Base-by-base conservation (phyloP, 2,888 invertebrate genomes). In the Atrina japonica region DNA sequence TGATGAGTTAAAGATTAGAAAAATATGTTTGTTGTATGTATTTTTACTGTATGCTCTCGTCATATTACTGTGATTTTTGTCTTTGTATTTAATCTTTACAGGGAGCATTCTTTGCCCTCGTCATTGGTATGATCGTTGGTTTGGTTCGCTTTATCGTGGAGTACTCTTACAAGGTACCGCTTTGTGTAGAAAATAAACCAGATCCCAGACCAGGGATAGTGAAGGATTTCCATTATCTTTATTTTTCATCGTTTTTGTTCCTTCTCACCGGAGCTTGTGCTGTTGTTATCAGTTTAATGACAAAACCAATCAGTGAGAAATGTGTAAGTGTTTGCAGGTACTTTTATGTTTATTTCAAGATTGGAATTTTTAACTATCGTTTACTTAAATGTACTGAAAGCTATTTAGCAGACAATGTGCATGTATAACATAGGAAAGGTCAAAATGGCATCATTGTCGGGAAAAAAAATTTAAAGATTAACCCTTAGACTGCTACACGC, bases 101-200 rank as follows among this genome's bases (percentile, higher is more conserved):
- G 92, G 92, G 92, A 3, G 93, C 93, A 0, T 93, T 93, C 82
- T 91, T 90, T 90, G 91, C 91, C 0, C 83, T 93, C n/a, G 89
- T 92, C 83, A 76, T 90, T 23, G 93, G 93, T 0, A 86, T 93
- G 69, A 77, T 86, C 16, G 81, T 91, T 6, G 92, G 92, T 14
- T 55, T 87, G 30, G 81, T 90, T 25, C 86, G 92, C 9, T 92
- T 93, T 79, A 85, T 89, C 2, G 80, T 92, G 71, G 92, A 92
- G 82, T 92, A 92, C 78, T 83, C 89, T 2, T 92, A 90, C 83
- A 77, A 83, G 0, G 83, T 83, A 16, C 92, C 92, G 2, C 73
- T 87, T 0, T 93, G 93, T 78, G 78, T 91, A 59, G 84, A 84
- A 14, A 76, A 67, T 5, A 61, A 55, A 21, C 77, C 84, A 14